Evolutionary conservation across 1,140 invertebrate species (phyloP).

Genomic region (Zeugodacus cucurbitae): DNA sequence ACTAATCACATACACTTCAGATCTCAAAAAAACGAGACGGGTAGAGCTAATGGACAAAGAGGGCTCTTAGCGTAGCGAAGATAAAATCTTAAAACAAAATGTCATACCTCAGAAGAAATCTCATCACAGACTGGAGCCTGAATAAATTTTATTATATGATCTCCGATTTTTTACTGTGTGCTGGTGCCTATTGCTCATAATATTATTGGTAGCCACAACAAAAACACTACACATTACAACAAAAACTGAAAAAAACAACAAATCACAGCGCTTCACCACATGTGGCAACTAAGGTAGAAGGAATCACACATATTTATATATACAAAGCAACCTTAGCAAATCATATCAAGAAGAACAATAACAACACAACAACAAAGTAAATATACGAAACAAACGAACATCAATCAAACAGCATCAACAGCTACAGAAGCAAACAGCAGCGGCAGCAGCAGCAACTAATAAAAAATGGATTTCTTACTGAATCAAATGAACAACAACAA

Average conservation of each 20-base stretch:
- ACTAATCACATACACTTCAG: too few species aligned
- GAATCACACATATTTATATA: neutral
- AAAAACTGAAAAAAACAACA: neutral
- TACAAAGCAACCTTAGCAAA: neutral
- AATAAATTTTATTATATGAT: too few species aligned
- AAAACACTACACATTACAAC: neutral
- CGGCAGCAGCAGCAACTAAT: slow-evolving; percentile 47
- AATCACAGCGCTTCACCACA: neutral
- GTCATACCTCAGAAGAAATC: too few species aligned
- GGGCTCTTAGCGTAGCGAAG: too few species aligned
- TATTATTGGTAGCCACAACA: neutral
- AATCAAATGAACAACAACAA: slow-evolving; percentile 27
- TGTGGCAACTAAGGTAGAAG: neutral
- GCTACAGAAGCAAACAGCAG: slow-evolving; percentile 16
- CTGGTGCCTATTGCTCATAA: neutral
- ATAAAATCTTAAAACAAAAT: too few species aligned
- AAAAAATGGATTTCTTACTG: slow-evolving; percentile 23
- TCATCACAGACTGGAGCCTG: too few species aligned
- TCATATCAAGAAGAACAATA: neutral
- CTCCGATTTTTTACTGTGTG: neutral
- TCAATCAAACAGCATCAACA: slow-evolving; percentile 61
- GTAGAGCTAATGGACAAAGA: too few species aligned
- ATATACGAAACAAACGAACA: slow-evolving; percentile 53
- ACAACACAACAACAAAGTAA: neutral
- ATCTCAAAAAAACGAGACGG: too few species aligned